These are phyloP conservation scores for Peribatodes rhomboidaria DNA, from an alignment of 2,888 invertebrate genomes.

Conservation along the genomic window DNA sequence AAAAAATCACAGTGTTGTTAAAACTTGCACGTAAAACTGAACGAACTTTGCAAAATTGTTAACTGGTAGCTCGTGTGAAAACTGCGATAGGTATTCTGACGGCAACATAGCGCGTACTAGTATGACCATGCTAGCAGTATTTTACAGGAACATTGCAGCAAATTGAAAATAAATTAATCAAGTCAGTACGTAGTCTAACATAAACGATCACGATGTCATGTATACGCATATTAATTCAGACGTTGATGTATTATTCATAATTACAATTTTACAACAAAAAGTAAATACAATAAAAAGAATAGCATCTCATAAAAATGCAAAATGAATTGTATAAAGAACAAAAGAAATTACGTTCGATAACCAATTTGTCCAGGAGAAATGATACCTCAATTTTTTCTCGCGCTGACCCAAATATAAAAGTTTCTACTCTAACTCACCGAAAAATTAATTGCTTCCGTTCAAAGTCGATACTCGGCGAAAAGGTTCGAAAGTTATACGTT, in stretches of 20 bases:
- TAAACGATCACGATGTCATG: too few species aligned
- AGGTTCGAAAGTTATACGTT: constrained; percentile 64
- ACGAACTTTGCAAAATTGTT: constrained; percentile 65
- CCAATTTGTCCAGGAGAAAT: constrained; percentile 17
- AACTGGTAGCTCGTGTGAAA: constrained; percentile 52
- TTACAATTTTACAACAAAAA: neutral
- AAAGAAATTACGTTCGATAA: constrained; percentile 10
- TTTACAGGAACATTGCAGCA: neutral
- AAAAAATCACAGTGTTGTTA: constrained; percentile 69
- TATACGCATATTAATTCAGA: too few species aligned
- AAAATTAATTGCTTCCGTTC: constrained; percentile 35
- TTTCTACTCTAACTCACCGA: constrained; percentile 25
- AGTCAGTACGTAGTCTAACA: too few species aligned
- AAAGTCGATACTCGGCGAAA: constrained; percentile 41
- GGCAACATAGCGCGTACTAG: neutral
- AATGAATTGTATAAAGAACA: constrained; percentile 5
- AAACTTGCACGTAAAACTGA: constrained; percentile 72
- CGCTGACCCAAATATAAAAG: constrained; percentile 9
- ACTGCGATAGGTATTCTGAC: constrained; percentile 29
- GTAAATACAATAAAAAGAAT: neutral
- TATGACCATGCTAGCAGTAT: neutral
- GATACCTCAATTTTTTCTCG: constrained; percentile 14
- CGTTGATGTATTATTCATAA: too few species aligned
- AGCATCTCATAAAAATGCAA: neutral
- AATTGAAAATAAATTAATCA: too few species aligned